Percentiles rank a stretch among this genome's conserved stretches.
Conservation (phyloP, 2,888 invertebrate species). For the Tupiocoris notatus region DNA sequence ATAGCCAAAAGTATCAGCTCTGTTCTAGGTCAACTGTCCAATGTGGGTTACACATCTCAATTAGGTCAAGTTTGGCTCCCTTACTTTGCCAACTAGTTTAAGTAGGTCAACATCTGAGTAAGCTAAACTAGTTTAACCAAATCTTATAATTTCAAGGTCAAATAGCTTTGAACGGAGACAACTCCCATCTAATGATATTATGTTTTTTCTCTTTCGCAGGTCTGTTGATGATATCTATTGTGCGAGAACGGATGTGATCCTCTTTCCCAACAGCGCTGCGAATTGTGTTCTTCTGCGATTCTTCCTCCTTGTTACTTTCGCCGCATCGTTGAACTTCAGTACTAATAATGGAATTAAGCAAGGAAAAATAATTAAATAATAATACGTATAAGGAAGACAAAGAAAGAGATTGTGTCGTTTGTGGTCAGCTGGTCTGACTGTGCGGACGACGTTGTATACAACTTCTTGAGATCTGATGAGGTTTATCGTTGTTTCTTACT, state of each 20-base stretch:
- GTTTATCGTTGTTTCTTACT: not conserved
- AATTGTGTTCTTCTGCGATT: slow-evolving; percentile 13
- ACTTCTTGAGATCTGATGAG: not conserved
- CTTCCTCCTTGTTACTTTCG: not conserved
- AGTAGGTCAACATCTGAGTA: too few relatives aligned
- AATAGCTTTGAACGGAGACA: too few relatives aligned
- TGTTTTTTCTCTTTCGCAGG: slow-evolving; percentile 5
- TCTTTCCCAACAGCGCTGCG: slow-evolving; percentile 34
- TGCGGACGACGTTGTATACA: not conserved
- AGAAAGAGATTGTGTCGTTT: not conserved
- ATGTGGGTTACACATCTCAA: too few relatives aligned
- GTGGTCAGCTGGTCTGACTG: slow-evolving; percentile 18
- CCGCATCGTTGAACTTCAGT: not conserved
- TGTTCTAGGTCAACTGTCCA: too few relatives aligned
- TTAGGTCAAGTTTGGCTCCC: too few relatives aligned
- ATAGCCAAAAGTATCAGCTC: too few relatives aligned
- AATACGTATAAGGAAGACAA: not conserved
- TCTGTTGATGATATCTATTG: slow-evolving; percentile 42
- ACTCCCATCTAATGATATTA: too few relatives aligned
- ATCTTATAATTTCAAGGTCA: too few relatives aligned
- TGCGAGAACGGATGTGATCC: slow-evolving; percentile 39
- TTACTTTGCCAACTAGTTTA: too few relatives aligned
- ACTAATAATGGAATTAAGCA: not conserved
- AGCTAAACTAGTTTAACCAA: too few relatives aligned
- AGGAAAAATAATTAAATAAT: slow-evolving; percentile 23